phyloP scores from a whole-genome alignment of 30 jellyfish, hydroid and myxozoan species.

The Pseudorhiza aurosa region DNA sequence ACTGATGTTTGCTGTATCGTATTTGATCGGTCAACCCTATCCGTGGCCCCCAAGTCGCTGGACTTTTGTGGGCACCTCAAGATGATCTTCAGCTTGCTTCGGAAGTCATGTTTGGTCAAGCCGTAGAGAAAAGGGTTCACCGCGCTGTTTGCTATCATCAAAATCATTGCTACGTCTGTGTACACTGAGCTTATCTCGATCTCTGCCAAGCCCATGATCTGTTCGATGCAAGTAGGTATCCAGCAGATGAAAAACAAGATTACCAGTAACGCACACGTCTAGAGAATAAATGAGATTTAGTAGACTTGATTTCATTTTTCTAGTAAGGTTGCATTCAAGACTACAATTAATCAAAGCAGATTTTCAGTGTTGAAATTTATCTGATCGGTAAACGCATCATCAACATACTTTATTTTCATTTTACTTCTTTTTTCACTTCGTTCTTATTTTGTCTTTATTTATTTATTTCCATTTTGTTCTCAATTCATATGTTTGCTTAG shows the following conservation, averaged over 20 bases:
- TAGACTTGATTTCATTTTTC: no score
- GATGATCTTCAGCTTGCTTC: conserved; percentile 43
- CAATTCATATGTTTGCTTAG: no score
- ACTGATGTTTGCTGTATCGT: no score
- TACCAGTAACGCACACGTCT: conserved; percentile 71
- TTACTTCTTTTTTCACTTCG: no score
- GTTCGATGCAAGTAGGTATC: conserved; percentile 75
- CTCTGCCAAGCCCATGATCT: conserved; percentile 25
- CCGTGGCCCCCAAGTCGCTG: not conserved
- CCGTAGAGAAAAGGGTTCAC: conserved; percentile 77
- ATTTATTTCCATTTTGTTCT: no score
- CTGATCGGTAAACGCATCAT: no score
- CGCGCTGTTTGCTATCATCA: conserved; percentile 72
- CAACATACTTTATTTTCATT: no score
- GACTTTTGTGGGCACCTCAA: not conserved
- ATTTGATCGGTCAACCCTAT: not conserved
- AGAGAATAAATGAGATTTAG: not conserved
- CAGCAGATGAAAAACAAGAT: conserved; percentile 59
- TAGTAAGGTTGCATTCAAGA: no score
- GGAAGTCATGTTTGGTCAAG: conserved; percentile 55
- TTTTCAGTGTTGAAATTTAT: no score
- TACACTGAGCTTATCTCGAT: conserved; percentile 11
- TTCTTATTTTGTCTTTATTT: no score
- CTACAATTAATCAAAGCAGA: no score
- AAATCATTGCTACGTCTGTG: conserved; percentile 56